Base-by-base conservation (phyloP, 1,140 invertebrate species). In the Phenacoccus solenopsis region DNA sequence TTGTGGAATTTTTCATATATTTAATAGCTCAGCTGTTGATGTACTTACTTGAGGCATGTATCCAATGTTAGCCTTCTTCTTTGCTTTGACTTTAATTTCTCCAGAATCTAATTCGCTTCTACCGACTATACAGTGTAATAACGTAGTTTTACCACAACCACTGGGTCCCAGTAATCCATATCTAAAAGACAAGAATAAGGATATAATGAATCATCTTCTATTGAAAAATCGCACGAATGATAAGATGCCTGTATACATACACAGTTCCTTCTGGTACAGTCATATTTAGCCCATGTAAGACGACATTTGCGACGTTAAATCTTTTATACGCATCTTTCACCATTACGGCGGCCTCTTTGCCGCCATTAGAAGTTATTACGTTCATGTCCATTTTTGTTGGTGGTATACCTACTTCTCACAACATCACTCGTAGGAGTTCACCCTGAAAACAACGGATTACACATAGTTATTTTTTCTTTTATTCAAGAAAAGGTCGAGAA, bases 151-250 rank as follows among this genome's bases (percentile, higher is more conserved):
- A 28, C 88, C 87, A 76, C 88, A 90, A 16, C 90, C 90, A 72
- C 88, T 93, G 12, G 88, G 89, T 57, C 90, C 90, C n/a, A 94
- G 80, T 0, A 94, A 80, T 61, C 91, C 90, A 77, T 93, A 93
- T 74, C 88, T 89, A 75, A 76, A 75, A 72, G 72, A 68, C 28
- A 70, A 56, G 38, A n/a, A n/a, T n/a, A n/a, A n/a, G n/a, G n/a
- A n/a, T n/a, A n/a, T n/a, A n/a, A n/a, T n/a, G n/a, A n/a, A n/a
- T n/a, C n/a, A n/a, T 49, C 5, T 7, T 13, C 30, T 5, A 32
- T 32, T 5, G 30, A 3, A 49, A 49, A 49, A 49, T 16, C 3
- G 20, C 38, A 49, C 38, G 16, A 49, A 9, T 9, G 12, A 49
- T 32, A 32, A 32, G 13, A 13, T 32, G 30, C 13, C 5, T 13